Conservation (phyloP, 2,797 vertebrate genomes). For the Characodon lateralis region DNA sequence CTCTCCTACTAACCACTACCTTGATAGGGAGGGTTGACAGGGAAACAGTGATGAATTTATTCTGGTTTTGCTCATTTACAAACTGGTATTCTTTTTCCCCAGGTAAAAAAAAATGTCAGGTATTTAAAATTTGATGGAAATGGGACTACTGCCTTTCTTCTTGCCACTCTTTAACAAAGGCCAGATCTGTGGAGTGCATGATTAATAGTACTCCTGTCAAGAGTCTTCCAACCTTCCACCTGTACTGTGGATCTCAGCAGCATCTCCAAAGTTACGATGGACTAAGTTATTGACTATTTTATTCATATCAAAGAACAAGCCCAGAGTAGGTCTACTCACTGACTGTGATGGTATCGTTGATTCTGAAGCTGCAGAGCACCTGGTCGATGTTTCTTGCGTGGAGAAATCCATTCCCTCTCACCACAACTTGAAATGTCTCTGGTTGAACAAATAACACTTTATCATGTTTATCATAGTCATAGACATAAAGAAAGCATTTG, state of each 20-base stretch:
- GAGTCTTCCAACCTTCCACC: neutral
- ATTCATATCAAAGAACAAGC: neutral
- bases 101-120: no score
- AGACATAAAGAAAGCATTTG: no score
- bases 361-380: conserved; percentile 93
- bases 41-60: no score
- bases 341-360: conserved; percentile 84
- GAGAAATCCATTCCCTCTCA: conserved; percentile 90
- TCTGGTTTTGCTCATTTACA: no score
- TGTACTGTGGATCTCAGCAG: neutral
- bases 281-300: neutral
- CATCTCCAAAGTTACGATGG: neutral
- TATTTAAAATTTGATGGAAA: no score
- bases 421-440: conserved; percentile 89
- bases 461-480: neutral
- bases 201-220: no score
- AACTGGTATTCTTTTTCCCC: no score
- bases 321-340: conserved; percentile 60
- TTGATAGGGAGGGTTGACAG: no score
- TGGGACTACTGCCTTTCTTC: no score
- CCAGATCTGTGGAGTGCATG: no score
- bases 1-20: no score
- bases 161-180: no score
- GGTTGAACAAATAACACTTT: conserved; percentile 38
- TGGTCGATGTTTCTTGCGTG: conserved; percentile 86